A percentile compares a stretch with the other conserved stretches of the same genome.
Evolutionary conservation across 2,797 vertebrate genomes (phyloP).

Genomic region (Cryptoprocta ferox): DNA sequence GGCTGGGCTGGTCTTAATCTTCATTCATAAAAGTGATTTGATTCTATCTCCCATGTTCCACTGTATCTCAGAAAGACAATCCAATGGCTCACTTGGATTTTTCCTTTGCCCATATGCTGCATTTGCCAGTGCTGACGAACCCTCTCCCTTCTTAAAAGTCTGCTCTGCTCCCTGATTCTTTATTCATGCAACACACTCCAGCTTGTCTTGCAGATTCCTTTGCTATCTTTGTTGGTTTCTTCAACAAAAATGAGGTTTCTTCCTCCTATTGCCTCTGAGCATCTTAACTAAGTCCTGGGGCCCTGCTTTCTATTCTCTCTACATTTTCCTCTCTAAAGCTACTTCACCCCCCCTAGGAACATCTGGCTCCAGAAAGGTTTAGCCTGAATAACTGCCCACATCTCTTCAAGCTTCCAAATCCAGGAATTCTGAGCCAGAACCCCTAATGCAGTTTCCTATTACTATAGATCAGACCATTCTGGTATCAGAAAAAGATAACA

Average conservation of each 20-base stretch:
- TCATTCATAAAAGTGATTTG: neutral
- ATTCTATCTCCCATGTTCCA: neutral
- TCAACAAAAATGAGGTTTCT: neutral
- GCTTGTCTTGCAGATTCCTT: neutral
- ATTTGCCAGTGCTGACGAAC: neutral
- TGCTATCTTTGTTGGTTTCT: neutral
- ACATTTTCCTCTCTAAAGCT: neutral
- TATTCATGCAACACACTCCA: neutral
- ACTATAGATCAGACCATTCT: neutral
- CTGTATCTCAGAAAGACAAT: neutral
- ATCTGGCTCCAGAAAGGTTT: neutral
- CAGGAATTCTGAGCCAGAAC: neutral
- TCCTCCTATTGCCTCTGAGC: neutral
- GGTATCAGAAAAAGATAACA: neutral
- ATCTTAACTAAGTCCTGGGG: neutral
- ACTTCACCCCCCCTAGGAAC: neutral
- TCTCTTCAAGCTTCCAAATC: neutral
- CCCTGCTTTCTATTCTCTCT: neutral
- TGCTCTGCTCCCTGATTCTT: neutral
- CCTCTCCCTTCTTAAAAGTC: neutral
- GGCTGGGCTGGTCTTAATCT: neutral
- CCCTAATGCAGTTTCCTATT: neutral
- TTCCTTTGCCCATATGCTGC: neutral
- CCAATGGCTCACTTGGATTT: too few relatives aligned
- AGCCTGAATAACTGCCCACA: neutral